A percentile compares a stretch with the other conserved stretches of the same genome.
Conservation (phyloP, 1,140 invertebrate species). For the Cheumatopsyche charites region DNA sequence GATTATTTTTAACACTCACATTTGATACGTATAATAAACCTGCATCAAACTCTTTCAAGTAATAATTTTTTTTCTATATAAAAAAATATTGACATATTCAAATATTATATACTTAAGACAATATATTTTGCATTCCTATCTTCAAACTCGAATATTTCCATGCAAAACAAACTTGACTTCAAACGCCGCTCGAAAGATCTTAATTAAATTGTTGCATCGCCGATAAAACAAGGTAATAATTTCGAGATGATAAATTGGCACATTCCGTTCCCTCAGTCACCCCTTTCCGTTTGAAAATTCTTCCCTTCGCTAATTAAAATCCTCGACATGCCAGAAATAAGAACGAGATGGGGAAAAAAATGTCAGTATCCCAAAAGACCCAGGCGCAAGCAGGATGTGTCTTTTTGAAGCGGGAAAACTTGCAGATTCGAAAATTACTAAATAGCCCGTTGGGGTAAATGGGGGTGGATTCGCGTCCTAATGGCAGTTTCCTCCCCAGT, state of each 20-base stretch:
- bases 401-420: conserved; percentile 33
- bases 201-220: conserved; percentile 47
- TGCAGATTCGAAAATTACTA: conserved; percentile 49
- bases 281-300: conserved; percentile 42
- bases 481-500: conserved; percentile 47
- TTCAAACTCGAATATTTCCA: too few species aligned
- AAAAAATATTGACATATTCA: neutral
- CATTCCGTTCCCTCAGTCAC: conserved; percentile 38
- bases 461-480: conserved; percentile 32
- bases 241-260: conserved; percentile 47
- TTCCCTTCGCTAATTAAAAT: conserved; percentile 47
- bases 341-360: too few species aligned
- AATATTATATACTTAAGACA: neutral
- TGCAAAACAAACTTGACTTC: too few species aligned
- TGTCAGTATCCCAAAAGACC: too few species aligned
- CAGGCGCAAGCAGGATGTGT: conserved; percentile 1
- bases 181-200: conserved; percentile 31
- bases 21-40: too few species aligned
- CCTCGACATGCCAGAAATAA: conserved; percentile 16
- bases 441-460: conserved; percentile 36
- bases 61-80: neutral
- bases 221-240: conserved; percentile 48
- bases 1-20: too few species aligned
- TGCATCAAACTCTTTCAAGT: neutral
- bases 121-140: too few species aligned